Evolutionary conservation across 1,140 invertebrate genomes (phyloP), one percentile per base, ranked within the genome.

Genomic region (Drosophila murphyi): DNA sequence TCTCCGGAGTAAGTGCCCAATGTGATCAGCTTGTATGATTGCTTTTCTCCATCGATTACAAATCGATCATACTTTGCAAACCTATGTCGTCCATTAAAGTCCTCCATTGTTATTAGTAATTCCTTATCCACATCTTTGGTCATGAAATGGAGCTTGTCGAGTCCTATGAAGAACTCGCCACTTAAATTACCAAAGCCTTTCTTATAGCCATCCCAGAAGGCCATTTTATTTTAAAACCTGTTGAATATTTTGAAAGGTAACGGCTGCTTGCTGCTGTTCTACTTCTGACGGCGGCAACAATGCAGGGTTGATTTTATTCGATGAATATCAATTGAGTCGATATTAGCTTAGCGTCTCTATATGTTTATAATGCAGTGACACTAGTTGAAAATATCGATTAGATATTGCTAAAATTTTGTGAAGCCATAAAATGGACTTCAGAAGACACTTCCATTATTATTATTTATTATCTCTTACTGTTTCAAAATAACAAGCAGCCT

Each of bases 121-220:
- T 94, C 94, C 52, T 95, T 94, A 48, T 94, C 90, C 73, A 93
- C 93, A 76, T 93, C 92, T 64, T 93, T 94, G 3, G 94, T 95
- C 12, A 95, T 63, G 45, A 88, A 91, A 77, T 94, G 91, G 0
- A 94, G 85, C 63, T 94, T 94, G 20, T 94, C 94, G 56, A 94
- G 80, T n/a, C 94, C 94, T 1, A 95, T 83, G 94, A 94, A 95
- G 78, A 94, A 95, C 82, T 95, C 94, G 2, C 94, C 93, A n/a
- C 93, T 93, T 6, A 94, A 72, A 71, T 95, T 94, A 3, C 94
- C 95, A 79, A 95, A 95, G 5, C 95, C 95, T 56, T 94, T 82
- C 63, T 94, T 94, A 72, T 95, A 96, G 37, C 95, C 94, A 0
- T 87, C 63, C 95, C 95, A 95, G 51, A 92, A 92, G 20, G 20